Evolutionary conservation across 1,140 invertebrate species (phyloP).

Genomic region (Cydia pomonella): DNA sequence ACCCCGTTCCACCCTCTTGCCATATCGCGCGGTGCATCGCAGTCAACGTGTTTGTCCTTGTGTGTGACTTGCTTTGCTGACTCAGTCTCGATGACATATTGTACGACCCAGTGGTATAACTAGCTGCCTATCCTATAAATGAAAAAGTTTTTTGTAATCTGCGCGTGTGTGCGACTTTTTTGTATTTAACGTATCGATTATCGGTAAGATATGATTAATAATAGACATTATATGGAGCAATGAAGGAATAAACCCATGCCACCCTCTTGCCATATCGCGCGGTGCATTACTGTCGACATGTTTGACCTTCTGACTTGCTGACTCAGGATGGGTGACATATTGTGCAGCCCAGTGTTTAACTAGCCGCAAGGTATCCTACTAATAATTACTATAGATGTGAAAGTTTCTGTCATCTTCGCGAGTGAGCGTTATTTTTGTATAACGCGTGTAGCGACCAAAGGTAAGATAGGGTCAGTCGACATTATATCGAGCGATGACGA

Average conservation of each 20-base stretch:
- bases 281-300: conserved; percentile 26
- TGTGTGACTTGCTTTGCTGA: conserved; percentile 34
- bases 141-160: no score
- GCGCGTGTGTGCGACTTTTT: no score
- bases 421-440: no score
- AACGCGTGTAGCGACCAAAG: no score
- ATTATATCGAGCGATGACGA: background rate
- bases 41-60: conserved; percentile 37
- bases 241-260: conserved; percentile 4
- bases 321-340: conserved; percentile 24
- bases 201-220: no score
- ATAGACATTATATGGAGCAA: background rate
- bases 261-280: conserved; percentile 27
- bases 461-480: no score
- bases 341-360: background rate
- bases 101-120: background rate
- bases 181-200: no score
- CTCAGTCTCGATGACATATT: conserved; percentile 7
- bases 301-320: conserved; percentile 37
- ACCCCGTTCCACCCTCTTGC: conserved; percentile 3
- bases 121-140: no score
- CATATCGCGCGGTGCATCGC: conserved; percentile 20
- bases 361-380: no score
- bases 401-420: no score
- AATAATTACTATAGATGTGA: no score